Evolutionary conservation across 64 coral and sea anemone species (phyloP), one percentile per base, ranked within the genome.

Genomic region (Dendronephthya gigantea): DNA sequence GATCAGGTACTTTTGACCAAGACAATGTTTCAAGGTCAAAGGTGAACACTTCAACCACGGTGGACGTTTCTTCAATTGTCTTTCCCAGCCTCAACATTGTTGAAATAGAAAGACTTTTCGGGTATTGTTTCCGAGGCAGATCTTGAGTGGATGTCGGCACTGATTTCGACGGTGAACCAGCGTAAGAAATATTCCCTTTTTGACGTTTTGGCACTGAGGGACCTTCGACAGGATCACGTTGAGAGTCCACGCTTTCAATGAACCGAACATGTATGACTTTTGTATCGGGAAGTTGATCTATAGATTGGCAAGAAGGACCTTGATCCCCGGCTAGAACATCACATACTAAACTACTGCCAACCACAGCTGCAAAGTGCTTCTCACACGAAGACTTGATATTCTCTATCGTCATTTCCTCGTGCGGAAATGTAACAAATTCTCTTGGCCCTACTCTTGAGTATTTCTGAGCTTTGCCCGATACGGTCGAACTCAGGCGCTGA

Each of bases 211-310:
- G 68, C 68, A 16, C 50, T 52, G 50, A 52, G 23, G 9, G 50
- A 1, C 50, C 50, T 52, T 74, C 68, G 30, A 74, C n/a, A n/a
- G n/a, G n/a, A n/a, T n/a, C n/a, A n/a, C n/a, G 68, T 74, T 74
- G 19, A 19, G 1, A 25, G 68, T 74, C 68, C 19, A 74, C 30
- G 68, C 68, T 74, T 74, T 74, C 68, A 12, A 74, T 74, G 68
- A 74, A 74, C 68, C 68, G 3, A 74, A 74, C 68, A 74, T 74
- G 68, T 11, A 15, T 74, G 68, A 74, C 68, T 74, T 74, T 74
- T 25, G 68, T 74, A 13, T 74, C 33, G 14, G 68, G 68, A 27
- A 74, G 33, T 35, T 74, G 68, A 35, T 74, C n/a, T 74, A 74
- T 25, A 1, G 12, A 74, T 74, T 74, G 68, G 68, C 68, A 74